Percentiles rank a stretch among this genome's conserved stretches.
Evolutionary conservation across 2,113 vertebrate species (phyloP).

Genomic region (Ctenomys sociabilis): DNA sequence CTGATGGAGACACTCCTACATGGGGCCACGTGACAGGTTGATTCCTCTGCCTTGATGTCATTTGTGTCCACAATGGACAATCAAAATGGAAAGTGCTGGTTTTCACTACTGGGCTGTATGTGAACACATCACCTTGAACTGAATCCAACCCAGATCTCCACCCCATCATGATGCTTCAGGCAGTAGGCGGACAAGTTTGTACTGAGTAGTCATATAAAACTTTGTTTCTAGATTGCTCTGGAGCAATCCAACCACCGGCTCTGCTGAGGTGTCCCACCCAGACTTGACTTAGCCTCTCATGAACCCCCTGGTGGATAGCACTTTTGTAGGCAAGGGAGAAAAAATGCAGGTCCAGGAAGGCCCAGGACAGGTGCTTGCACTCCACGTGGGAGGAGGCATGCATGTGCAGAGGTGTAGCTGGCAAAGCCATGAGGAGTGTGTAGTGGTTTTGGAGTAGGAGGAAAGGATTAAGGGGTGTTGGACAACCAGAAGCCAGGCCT

Average conservation of each 20-base stretch:
- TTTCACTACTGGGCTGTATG: neutral
- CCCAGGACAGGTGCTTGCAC: neutral
- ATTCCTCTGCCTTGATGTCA: neutral
- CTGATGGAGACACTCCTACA: neutral
- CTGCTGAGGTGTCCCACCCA: neutral
- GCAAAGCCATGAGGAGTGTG: neutral
- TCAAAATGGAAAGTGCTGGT: neutral
- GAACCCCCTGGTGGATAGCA: neutral
- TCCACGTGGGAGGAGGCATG: neutral
- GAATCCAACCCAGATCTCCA: neutral
- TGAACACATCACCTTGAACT: neutral
- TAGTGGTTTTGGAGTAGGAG: neutral
- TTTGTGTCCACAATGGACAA: neutral
- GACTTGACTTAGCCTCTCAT: neutral
- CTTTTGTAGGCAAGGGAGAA: neutral
- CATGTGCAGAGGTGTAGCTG: neutral
- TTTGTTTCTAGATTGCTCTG: slow-evolving; percentile 6
- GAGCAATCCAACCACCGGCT: neutral
- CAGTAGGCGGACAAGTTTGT: neutral
- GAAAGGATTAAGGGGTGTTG: neutral
- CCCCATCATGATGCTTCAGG: neutral
- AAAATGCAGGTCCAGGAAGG: neutral
- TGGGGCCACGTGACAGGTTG: too few relatives aligned
- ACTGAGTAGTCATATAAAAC: neutral
- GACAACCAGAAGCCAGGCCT: neutral